Conservation (phyloP, 1,140 invertebrate genomes). For the Mizuhopecten yessoensis region DNA sequence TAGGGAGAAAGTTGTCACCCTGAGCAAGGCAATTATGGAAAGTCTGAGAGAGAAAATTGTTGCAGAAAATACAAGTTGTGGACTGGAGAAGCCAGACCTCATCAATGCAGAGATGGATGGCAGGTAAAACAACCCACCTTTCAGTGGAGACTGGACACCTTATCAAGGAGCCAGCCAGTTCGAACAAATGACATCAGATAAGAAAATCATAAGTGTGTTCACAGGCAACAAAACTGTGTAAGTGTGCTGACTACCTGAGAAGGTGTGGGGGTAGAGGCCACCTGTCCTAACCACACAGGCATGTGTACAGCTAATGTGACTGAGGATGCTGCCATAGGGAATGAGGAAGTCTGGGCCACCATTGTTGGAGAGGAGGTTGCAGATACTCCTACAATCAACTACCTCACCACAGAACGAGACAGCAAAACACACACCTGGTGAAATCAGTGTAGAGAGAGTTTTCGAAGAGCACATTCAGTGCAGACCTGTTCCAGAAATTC, state of each 20-base stretch:
- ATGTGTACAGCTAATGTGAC: background rate
- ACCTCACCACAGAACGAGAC: background rate
- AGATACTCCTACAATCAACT: background rate
- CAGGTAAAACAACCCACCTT: background rate
- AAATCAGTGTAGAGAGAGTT: background rate
- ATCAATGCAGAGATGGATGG: background rate
- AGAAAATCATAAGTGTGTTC: background rate
- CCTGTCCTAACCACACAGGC: background rate
- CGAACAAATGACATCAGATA: constrained; percentile 26
- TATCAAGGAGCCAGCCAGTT: background rate
- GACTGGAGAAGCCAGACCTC: background rate
- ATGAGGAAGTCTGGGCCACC: constrained; percentile 12
- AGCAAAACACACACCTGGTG: background rate
- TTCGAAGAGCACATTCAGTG: background rate
- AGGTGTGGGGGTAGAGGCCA: background rate
- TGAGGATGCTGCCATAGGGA: background rate
- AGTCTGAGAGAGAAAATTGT: background rate
- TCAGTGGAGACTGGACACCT: background rate
- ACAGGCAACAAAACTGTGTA: constrained; percentile 23
- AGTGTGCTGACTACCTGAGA: background rate
- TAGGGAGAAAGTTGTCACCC: background rate
- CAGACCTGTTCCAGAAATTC: background rate
- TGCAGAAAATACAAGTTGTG: background rate
- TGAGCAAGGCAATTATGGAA: background rate
- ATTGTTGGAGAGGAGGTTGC: background rate